Base-by-base conservation (phyloP, 2,888 invertebrate species). In the Philhelius pedissequus region DNA sequence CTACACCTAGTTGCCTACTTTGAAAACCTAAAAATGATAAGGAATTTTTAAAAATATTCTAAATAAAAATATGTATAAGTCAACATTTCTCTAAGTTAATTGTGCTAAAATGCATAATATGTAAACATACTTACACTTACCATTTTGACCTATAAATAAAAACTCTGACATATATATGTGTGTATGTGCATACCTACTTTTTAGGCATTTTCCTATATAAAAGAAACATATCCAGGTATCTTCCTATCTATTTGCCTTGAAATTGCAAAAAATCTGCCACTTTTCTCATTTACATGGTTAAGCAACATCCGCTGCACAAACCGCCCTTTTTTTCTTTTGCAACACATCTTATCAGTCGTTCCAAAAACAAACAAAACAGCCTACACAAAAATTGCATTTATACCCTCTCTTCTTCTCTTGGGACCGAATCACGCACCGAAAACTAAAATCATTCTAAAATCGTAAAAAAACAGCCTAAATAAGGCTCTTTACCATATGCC, bases 261-360 rank as follows among this genome's bases (percentile, higher is more conserved):
- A 4, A 64, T 74, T 83, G 40, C 77, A 48, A 74, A 56, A 78
- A 62, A 71, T 71, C 56, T 76, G 54, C 43, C 62, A 54, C 54
- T 68, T 75, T 58, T 69, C 83, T 86, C 86, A 84, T 86, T 87
- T 82, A 54, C 86, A 83, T 86, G 69, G 73, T 87, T 71, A 48
- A 60, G 84, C 84, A 84, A 84, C 84, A 84, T 84, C 84, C 84
- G 84, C 48, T 71, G 40, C 20, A 54, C 60, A 54, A 71, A 68
- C 80, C 71, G 70, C 79, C 84, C 75, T 80, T 75, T 74, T 60
- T 60, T 45, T 18, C 5, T 0, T 11, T 30, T 54, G 40, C 66
- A 15, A 27, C 32, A 32, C 40, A 18, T 32, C 48, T 52, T 56
- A 56, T 56, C 56, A 13, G 35, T 62, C 18, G 66, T 69, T 54